phyloP scores from a whole-genome alignment of 2,797 vertebrate genomes.

The Kryptolebias ocellatus region DNA sequence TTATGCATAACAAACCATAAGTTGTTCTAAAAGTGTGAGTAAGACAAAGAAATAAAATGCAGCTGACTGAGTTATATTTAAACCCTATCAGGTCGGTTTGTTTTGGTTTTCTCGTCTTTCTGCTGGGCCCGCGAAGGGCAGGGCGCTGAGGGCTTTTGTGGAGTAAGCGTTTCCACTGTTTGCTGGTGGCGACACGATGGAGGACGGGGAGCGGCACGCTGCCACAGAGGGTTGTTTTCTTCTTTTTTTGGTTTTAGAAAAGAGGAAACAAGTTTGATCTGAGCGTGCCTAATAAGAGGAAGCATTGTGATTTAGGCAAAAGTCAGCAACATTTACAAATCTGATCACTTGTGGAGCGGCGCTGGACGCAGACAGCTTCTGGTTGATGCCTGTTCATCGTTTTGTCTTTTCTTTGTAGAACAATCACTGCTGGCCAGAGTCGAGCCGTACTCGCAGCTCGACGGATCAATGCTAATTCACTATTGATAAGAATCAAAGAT shows the following conservation, averaged over 20 bases:
- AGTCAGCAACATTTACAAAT: slow-evolving; percentile 4
- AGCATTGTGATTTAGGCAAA: slow-evolving; percentile 14
- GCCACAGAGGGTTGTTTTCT: slow-evolving; percentile 18
- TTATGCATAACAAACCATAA: neutral
- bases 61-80: neutral
- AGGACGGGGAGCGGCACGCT: slow-evolving; percentile 11
- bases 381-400: no score
- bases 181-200: slow-evolving; percentile 36
- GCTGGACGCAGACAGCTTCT: no score
- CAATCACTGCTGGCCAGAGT: slow-evolving; percentile 38
- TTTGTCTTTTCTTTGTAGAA: slow-evolving; percentile 47
- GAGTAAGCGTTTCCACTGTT: slow-evolving; percentile 60
- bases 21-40: neutral
- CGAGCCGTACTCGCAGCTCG: slow-evolving; percentile 23
- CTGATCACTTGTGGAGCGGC: neutral
- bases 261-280: slow-evolving; percentile 52
- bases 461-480: slow-evolving; percentile 76
- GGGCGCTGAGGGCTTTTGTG: slow-evolving; percentile 41
- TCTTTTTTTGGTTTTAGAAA: slow-evolving; percentile 23
- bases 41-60: neutral
- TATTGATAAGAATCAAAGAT: slow-evolving; percentile 75
- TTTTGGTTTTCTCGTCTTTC: slow-evolving; percentile 34
- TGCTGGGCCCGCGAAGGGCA: slow-evolving; percentile 45
- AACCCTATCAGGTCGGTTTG: slow-evolving; percentile 18
- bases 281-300: slow-evolving; percentile 26